Conservation (phyloP, 1,140 invertebrate genomes). For the Geopemphigus sp. region DNA sequence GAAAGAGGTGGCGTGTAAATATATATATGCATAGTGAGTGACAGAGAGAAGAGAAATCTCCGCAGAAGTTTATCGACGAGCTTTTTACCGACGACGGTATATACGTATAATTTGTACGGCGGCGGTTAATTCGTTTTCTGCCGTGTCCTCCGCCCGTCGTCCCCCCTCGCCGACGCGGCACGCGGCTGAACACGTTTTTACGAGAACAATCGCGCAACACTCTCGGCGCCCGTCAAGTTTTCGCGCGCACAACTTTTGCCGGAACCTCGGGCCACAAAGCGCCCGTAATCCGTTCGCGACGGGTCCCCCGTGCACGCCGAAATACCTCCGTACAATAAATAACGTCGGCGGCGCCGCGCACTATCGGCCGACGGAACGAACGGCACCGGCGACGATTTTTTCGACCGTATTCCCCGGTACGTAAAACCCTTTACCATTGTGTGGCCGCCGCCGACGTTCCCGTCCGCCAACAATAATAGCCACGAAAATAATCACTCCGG, state of each 20-base stretch:
- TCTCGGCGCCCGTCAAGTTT: neutral
- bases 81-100: neutral
- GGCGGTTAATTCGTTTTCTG: conserved; percentile 27
- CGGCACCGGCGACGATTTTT: no score
- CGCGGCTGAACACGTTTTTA: conserved; percentile 5
- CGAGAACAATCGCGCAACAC: conserved; percentile 38
- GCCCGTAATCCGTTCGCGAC: neutral
- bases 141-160: neutral
- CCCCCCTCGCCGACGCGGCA: neutral
- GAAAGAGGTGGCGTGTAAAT: no score
- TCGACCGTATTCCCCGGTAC: no score
- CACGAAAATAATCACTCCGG: no score
- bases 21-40: no score
- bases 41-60: no score
- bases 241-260: conserved; percentile 19
- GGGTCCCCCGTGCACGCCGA: no score
- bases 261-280: neutral
- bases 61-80: neutral
- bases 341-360: no score
- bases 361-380: no score
- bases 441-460: no score
- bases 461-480: no score
- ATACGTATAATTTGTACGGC: neutral
- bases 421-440: no score
- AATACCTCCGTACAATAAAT: neutral